Evolutionary conservation across 2,797 vertebrate species (phyloP).

Genomic region (Chelonia mydas): DNA sequence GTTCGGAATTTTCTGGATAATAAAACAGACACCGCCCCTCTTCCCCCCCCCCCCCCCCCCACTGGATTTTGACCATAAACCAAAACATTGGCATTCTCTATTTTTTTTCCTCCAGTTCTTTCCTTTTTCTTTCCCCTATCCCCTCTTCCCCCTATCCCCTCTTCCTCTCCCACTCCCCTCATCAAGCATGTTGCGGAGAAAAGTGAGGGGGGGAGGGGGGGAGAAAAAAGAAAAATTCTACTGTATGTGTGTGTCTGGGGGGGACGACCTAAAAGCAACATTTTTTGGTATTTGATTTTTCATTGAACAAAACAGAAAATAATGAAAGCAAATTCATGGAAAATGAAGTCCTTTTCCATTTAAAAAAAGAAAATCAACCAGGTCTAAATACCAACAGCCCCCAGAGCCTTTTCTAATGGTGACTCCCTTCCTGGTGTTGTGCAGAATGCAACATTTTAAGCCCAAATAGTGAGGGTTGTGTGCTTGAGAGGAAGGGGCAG

Average conservation of each 20-base stretch:
- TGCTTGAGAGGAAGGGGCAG: not conserved
- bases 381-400: not conserved
- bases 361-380: accelerated
- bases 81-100: not conserved
- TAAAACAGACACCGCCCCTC: not conserved
- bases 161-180: not conserved
- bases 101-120: not conserved
- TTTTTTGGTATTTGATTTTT: not conserved
- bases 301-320: not conserved
- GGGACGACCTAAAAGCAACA: not conserved
- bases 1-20: not conserved
- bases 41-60: accelerated
- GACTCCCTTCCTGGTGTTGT: accelerated
- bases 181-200: accelerated
- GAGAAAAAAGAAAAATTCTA: not conserved
- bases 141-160: not conserved
- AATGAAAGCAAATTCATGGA: accelerated
- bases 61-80: not conserved
- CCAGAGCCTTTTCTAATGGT: not conserved
- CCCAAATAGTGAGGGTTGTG: not conserved
- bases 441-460: not conserved
- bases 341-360: not conserved
- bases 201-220: too few relatives aligned
- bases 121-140: not conserved
- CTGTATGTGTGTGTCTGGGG: too few relatives aligned